Evolutionary conservation across 2,797 vertebrate genomes (phyloP), one percentile per base, ranked within the genome.

Genomic region (Betta splendens): DNA sequence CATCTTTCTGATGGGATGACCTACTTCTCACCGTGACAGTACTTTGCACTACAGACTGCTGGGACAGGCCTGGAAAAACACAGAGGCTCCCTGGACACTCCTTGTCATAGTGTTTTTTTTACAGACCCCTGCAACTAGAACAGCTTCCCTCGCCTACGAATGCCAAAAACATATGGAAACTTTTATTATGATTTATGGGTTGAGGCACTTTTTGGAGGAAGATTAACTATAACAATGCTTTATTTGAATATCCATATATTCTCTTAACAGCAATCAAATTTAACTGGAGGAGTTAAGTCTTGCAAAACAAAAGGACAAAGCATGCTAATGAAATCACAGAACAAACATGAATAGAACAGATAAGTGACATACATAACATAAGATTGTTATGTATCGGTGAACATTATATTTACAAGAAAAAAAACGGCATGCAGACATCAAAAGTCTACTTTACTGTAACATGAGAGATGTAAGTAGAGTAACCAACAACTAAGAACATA

Each of bases 321-420:
- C 80, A 88, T 88, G 84, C 80, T 33, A 22, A 76, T 73, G 50
- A 79, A 75, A 82, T 67, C 39, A 80, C 48, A 85, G 18, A 75
- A 63, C 16, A 78, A 75, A 77, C 48, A 64, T 59, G 31, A 22
- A 63, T 49, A 69, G 16, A 85, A 69, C 48, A 49, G 18, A 75
- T 65, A 37, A 23, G 38, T 75, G 33, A 57, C 69, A 88, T 87
- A 90, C 83, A 89, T 83, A 79, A 79, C 82, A 82, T 13, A 52
- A 60, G 82, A 87, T 68, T 72, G 78, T 89, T 91, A 92, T 90
- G 84, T 87, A 89, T 84, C 25, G 11, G 65, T 50, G 57, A 73
- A 29, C 49, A 57, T 59, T 31, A 64, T 38, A 65, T 39, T 39
- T n/a, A 43, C 78, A 79, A 75, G 21, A 67, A 79, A 75, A 26